Evolutionary conservation across 2,797 vertebrate species (phyloP), one percentile per base, ranked within the genome.

Genomic region (Poecilia picta): DNA sequence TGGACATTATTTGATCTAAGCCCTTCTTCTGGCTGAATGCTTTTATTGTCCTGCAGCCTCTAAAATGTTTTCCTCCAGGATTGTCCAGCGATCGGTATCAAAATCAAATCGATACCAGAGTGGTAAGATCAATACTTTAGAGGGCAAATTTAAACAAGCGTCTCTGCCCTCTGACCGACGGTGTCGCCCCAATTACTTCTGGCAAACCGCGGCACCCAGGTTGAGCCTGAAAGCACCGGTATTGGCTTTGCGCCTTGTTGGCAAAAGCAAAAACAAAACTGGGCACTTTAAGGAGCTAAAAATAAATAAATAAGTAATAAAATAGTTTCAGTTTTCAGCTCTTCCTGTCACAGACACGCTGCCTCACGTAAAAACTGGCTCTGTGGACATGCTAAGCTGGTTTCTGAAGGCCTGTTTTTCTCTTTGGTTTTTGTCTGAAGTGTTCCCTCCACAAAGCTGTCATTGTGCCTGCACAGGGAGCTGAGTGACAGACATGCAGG

Each of bases 401-500:
- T 86, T 91, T 89, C 80, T 80, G 70, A 83, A 79, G 81, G 45
- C 79, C 76, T 84, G 78, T 47, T 84, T 88, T 28, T 28, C 80
- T 78, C 82, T 76, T n/a, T 82, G 51, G 8, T 82, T 81, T 74
- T 84, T 86, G 76, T 87, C 84, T 89, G 83, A 89, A 83, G 86
- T 78, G 85, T 85, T 77, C 55, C 86, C 81, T 83, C 84, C 82
- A 72, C 82, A 66, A 80, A 89, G 87, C 90, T 90, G 89, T 89
- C 90, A 91, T 57, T 4, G 82, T 77, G 86, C 74, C 82, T 83
- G 88, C 87, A 72, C 82, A 81, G 78, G 81, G 85, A 79, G 86
- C 88, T 83, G 88, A 91, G 81, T 91, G 91, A 90, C 91, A 90
- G 87, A 88, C 46, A 72, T 88, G 83, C 89, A 87, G 81, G 87